Evolutionary conservation across 2,888 invertebrate species (phyloP), one percentile per base, ranked within the genome.

Genomic region (Andrena bicolor): DNA sequence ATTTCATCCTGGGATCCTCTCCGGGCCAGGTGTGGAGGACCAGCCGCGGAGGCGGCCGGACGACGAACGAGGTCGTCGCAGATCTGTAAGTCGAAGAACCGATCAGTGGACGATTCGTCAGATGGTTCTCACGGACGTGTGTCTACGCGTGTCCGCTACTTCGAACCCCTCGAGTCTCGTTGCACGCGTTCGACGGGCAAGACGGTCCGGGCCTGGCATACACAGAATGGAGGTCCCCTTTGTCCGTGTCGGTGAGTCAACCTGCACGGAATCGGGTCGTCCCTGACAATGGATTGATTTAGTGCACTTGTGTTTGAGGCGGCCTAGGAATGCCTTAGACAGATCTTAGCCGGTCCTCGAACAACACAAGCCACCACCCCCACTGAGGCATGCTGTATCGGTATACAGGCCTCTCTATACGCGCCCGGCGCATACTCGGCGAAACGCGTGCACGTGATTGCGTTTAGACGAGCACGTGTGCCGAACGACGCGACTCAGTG

Each of bases 251-350:
- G 90, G 83, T 88, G 92, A 92, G 90, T 92, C 92, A 92, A 92
- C 91, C 90, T 91, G 90, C 78, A 74, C 76, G 86, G 87, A 90
- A 92, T 90, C 90, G 90, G 88, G 90, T 90, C 90, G 90, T 71
- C 75, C 85, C 87, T 87, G 91, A 92, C 91, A 92, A 91, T 91
- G 80, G 91, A 92, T 92, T 91, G 92, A 92, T 92, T 90, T 91
- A 90, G 89, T 91, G 90, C 88, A 90, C 90, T 91, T 87, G 89
- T 81, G 89, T 87, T 83, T 53, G 88, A 88, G 83, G 58, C 82
- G 72, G 61, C n/a, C 77, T 53, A 76, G 82, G 84, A 85, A 86
- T 88, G 88, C 76, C 86, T 86, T 71, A 32, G 83, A 86, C 84
- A 80, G 86, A 83, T 82, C 87, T 86, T 80, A 72, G 80, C 76